These are phyloP conservation scores for Geopemphigus sp. DNA, from an alignment of 1,140 invertebrate species.

Conservation along the genomic window DNA sequence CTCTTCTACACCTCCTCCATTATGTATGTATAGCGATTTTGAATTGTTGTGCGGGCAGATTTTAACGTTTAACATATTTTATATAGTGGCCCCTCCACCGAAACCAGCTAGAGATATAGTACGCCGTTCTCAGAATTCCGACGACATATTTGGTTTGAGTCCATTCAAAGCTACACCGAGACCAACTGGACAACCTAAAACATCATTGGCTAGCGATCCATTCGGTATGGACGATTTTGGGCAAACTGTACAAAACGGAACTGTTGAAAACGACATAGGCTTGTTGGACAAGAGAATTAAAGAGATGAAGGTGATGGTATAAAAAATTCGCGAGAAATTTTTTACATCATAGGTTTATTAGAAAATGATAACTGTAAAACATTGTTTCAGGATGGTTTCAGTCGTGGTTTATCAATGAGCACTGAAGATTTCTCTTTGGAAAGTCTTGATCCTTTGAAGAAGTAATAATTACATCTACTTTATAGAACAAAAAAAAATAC, in stretches of 20 bases:
- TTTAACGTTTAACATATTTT: not conserved
- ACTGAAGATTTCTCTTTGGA: conserved; percentile 84
- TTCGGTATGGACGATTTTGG: conserved; percentile 80
- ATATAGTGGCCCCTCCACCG: conserved; percentile 52
- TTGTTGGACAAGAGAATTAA: conserved; percentile 74
- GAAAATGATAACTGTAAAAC: conserved; percentile 62
- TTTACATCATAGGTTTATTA: conserved; percentile 63
- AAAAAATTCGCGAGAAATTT: too few relatives aligned
- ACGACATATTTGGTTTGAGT: conserved; percentile 52
- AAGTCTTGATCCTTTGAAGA: conserved; percentile 73
- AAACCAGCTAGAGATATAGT: conserved; percentile 51
- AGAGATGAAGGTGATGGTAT: conserved; percentile 72
- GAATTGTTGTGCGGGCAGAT: conserved; percentile 3
- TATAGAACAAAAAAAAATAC: not conserved
- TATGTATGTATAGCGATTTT: conserved; percentile 48
- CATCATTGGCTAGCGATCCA: conserved; percentile 57
- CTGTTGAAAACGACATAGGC: conserved; percentile 70
- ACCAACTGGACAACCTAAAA: conserved; percentile 22
- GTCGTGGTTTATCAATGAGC: conserved; percentile 72
- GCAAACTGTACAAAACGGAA: conserved; percentile 54
- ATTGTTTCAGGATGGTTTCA: conserved; percentile 76
- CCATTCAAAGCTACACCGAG: conserved; percentile 50
- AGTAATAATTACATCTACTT: conserved; percentile 54
- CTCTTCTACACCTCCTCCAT: conserved; percentile 50
- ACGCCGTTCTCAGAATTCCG: conserved; percentile 38